Evolutionary conservation across 2,113 vertebrate species (phyloP), one percentile per base, ranked within the genome.

Genomic region (Pipra filicauda): DNA sequence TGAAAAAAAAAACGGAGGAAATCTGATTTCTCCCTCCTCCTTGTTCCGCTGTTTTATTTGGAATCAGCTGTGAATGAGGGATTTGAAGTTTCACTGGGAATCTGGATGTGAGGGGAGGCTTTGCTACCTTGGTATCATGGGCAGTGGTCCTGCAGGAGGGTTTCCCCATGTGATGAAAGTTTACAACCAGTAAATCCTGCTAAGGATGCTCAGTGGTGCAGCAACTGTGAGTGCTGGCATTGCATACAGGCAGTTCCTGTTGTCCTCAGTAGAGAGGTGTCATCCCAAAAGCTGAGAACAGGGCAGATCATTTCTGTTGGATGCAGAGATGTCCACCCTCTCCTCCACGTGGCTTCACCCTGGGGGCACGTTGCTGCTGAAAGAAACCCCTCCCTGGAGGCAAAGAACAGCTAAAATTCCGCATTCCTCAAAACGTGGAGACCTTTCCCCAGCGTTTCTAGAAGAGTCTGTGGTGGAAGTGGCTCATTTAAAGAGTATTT

Each of bases 51-150:
- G n/a, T 31, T 64, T 37, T 44, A 4, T 64, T 64, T 58, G 59
- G 33, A 14, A 35, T 24, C 51, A 55, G 28, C 46, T 35, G 55
- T 13, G 67, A n/a, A 15, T 5, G 51, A 51, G 24, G 49, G 51
- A 16, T 62, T 33, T 46, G 64, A 7, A 13, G 8, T 71, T 41
- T 26, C 55, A 26, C 3, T 24, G 43, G 59, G 51, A 30, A 26
- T 58, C 24, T n/a, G 91, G 61, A 1, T 48, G 7, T 5, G 48
- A 48, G 55, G 73, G 69, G 72, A 73, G 55, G 8, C 33, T 65
- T 19, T 64, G 62, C 78, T 28, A 0, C 14, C 35, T 69, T 64
- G 65, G 0, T 12, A 0, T 0, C 44, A 44, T 64, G 5, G 23
- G 57, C 8, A 15, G 28, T 54, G 4, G 48, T 85, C 20, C 0